Percentiles rank a stretch among this genome's conserved stretches.
Conservation (phyloP, 2,113 vertebrate genomes). For the Fukomys damarensis region DNA sequence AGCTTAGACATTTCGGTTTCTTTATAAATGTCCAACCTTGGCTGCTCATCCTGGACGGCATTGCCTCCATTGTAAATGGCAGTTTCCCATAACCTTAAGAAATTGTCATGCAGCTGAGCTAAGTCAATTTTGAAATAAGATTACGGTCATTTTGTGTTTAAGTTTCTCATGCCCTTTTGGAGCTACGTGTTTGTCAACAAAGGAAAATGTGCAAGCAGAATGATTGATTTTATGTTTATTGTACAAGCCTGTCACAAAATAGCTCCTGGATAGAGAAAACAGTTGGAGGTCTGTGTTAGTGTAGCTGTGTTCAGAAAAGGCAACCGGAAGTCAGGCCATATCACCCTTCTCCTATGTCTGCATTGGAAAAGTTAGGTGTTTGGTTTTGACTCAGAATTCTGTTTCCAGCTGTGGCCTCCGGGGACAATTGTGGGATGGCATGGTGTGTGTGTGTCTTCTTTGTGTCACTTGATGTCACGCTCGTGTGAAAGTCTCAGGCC, state of each 20-base stretch:
- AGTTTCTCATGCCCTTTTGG: neutral
- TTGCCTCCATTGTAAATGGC: neutral
- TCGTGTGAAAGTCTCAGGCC: neutral
- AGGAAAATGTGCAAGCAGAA: neutral
- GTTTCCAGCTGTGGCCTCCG: neutral
- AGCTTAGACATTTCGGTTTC: neutral
- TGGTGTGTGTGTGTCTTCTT: neutral
- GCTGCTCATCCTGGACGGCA: neutral
- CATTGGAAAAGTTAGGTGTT: neutral
- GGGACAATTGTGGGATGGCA: neutral
- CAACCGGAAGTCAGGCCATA: neutral
- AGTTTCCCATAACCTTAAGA: neutral
- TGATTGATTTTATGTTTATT: constrained; percentile 45
- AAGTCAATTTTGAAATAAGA: neutral
- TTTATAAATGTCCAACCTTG: neutral
- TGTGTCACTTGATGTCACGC: neutral
- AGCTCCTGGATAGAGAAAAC: neutral
- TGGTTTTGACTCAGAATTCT: neutral
- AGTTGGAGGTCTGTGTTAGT: neutral
- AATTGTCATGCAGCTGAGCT: neutral
- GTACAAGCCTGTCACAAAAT: neutral
- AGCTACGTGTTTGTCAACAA: neutral
- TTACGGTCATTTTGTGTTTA: neutral
- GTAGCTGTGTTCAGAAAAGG: neutral
- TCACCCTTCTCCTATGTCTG: neutral